phyloP scores from a whole-genome alignment of 2,888 invertebrate genomes.

The Lasius fuliginosus region DNA sequence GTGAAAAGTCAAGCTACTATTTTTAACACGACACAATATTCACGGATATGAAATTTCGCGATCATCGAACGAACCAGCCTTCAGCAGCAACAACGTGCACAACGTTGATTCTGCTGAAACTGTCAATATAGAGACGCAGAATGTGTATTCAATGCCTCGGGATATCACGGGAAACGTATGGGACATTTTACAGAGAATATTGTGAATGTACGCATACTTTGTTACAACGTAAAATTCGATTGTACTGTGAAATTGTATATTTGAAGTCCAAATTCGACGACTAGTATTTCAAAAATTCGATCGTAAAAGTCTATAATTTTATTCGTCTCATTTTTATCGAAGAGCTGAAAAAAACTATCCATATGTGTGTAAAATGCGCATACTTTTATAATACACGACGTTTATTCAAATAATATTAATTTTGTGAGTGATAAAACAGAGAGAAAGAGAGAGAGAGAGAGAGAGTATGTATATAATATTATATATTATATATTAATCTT shows the following conservation, averaged over 20 bases:
- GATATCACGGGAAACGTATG: constrained; percentile 38
- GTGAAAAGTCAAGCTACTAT: constrained; percentile 67
- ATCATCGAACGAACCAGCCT: constrained; percentile 57
- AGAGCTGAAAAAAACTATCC: background rate
- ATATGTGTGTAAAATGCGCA: background rate
- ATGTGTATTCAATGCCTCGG: constrained; percentile 26
- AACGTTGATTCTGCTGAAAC: constrained; percentile 45
- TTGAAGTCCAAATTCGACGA: constrained; percentile 36
- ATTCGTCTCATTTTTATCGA: background rate
- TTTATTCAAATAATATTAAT: background rate
- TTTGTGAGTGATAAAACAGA: background rate
- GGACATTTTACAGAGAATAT: constrained; percentile 39
- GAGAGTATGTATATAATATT: background rate
- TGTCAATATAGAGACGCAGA: constrained; percentile 21
- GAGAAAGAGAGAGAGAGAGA: background rate
- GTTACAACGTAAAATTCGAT: constrained; percentile 33
- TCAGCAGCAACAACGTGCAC: constrained; percentile 51
- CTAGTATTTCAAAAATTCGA: constrained; percentile 5
- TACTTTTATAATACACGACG: background rate
- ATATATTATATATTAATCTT: background rate
- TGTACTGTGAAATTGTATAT: constrained; percentile 27
- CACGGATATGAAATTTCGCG: constrained; percentile 42
- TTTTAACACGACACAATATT: constrained; percentile 42
- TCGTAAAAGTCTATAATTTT: constrained; percentile 10
- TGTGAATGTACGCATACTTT: constrained; percentile 7